Evolutionary conservation across 1,140 invertebrate species (phyloP), one percentile per base, ranked within the genome.

Genomic region (Drosophila parabipectinata): DNA sequence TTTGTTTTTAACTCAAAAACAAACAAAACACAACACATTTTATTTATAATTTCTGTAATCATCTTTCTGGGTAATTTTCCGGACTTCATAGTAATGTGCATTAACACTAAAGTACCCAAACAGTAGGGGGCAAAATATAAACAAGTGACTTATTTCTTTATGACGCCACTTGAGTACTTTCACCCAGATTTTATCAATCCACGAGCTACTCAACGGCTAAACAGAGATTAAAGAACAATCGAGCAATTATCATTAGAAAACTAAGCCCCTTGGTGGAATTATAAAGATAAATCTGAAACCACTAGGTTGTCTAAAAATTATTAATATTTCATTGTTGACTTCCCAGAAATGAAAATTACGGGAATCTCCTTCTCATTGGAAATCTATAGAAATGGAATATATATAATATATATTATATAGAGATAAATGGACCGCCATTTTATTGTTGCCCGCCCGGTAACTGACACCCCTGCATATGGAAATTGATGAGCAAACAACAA

Each of bases 111-210:
- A 63, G 58, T 67, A 44, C 34, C 26, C 12, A 21, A 0, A 30
- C 56, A 12, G 21, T 26, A 14, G 24, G 3, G 15, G 14, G 15
- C 15, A 47, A 41, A 30, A 62, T 52, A 56, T 48, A 69, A 56
- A 32, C 63, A 55, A 69, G 44, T 41, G 32, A 69, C 51, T 69
- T 69, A 57, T 18, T 32, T 69, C 50, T 57, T 69, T 69, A 57
- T 50, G 64, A 57, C 63, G 14, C 32, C 50, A 69, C 66, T 69
- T 21, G 63, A 57, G 41, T 41, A 69, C 63, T 69, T 69, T 69
- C 66, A 69, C 66, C 63, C 66, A 69, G 66, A 69, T 69, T 69
- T 69, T 57, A 69, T 69, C 66, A 69, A 69, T 69, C 63, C 51
- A 12, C 32, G 1, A 18, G 61, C 32, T 39, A 69, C 44, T 69